Evolutionary conservation across 2,113 vertebrate species (phyloP), one percentile per base, ranked within the genome.

Genomic region (Dromiciops gliroides): DNA sequence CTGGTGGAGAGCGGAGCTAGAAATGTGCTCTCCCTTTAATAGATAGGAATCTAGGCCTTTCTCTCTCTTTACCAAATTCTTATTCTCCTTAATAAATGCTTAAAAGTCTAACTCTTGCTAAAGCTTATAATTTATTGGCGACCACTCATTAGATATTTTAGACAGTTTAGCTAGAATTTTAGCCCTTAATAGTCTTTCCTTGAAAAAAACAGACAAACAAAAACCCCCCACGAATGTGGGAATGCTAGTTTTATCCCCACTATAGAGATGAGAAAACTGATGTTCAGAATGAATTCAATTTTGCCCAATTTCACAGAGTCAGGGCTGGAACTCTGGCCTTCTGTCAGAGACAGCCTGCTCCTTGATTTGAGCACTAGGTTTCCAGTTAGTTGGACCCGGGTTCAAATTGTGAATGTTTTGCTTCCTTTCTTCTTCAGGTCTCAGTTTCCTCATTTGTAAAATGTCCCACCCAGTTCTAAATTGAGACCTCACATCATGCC

Each of bases 251-350:
- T 83, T 95, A 9, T 94, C 44, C 49, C 47, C 28, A 48, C 88
- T 47, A 49, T 75, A 90, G 31, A 60, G 90, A 49, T 24, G 28
- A 91, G 48, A 92, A 91, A 50, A 93, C 14, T 95, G 89, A 94
- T 47, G n/a, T 14, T 25, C 88, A n/a, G 90, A 26, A 67, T 47
- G 25, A 50, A 89, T 14, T 83, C 10, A 9, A 89, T 31, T 95
- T 92, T 19, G 37, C 89, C 14, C 1, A 28, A 67, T 88, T 50
- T 83, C 24, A 44, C 0, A 90, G 90, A 91, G n/a, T 25, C 52
- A 37, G 50, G 48, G 5, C 2, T 48, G 8, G 44, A 50, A 19
- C 11, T 10, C 25, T 23, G 47, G 23, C 16, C 28, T 91, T 31
- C 44, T 44, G 12, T 37, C 8, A 50, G 26, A 7, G 22, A 3